Evolutionary conservation across 2,888 invertebrate genomes (phyloP), one percentile per base, ranked within the genome.

Genomic region (Choristoneura rosaceana): DNA sequence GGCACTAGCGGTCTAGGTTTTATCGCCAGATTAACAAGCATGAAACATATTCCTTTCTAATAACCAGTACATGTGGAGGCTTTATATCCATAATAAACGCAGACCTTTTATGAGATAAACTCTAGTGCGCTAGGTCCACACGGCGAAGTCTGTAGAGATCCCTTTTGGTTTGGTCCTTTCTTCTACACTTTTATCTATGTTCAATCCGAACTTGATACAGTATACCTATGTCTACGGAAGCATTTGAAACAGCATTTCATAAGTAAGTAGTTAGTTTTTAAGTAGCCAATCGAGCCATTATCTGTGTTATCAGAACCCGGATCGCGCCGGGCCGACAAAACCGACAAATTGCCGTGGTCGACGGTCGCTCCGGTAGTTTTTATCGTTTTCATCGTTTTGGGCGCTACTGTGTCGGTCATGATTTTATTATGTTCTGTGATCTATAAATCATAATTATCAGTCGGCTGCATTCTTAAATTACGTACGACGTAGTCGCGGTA

Each of bases 241-340:
- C 68, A 77, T 75, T 74, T 59, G 70, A 64, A 69, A 34, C 63
- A 58, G 71, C 73, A 70, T 74, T 70, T 70, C 38, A 50, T 45
- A 58, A 47, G 41, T 58, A 59, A 60, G 59, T 7, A n/a, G 60
- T 60, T 38, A 38, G 60, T 60, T 81, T 81, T 83, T 79, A 81
- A 87, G 87, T 86, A 83, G 86, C 81, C 83, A 83, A 84, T 85
- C 76, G 76, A 81, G 80, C 78, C 84, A 89, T 89, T 90, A 88
- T 81, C 82, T 81, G 77, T 76, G 78, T 85, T 91, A 91, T 91
- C 91, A 83, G 71, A 59, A 70, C 50, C 77, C 81, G 81, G 82
- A 90, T 90, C 90, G 83, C 85, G 41, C 55, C 68, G 59, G 14
- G 14, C 79, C 80, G 84, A 86, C 86, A 85, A 85, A 86, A n/a